Base-by-base conservation (phyloP, 2,113 vertebrate genomes). In the Sardina pilchardus region DNA sequence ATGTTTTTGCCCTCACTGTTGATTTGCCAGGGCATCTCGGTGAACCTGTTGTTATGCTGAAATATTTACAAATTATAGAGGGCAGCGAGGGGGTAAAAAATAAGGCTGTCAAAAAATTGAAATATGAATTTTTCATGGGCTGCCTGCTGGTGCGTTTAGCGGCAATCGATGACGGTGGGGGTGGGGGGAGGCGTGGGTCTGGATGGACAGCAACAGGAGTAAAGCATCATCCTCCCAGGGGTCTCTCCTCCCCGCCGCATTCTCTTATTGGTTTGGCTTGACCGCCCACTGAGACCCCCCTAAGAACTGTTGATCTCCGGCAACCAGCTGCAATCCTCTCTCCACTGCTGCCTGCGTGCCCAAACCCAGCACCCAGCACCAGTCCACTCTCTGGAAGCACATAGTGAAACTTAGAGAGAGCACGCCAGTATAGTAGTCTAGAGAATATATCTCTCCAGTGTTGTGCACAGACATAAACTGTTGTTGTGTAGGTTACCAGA, bases 101-200 rank as follows among this genome's bases (percentile, higher is more conserved):
- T 36, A 78, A 91, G 87, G 85, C 85, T 89, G 88, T 91, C 90
- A 89, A 87, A 89, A 78, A 78, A 90, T 92, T 91, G 89, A 92
- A 91, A 86, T 87, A 90, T 92, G 90, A 92, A 91, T 91, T 89
- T 91, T 92, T 91, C 90, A 92, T 91, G 83, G 81, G 26, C 63
- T 59, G 81, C 91, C 90, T 89, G 89, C 89, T 91, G 90, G 88
- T 78, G 87, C 87, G 88, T 90, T 92, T 91, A 91, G 90, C 80
- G 44, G 89, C 88, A 87, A 92, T 92, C 91, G 89, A 92, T 92
- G 90, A 16, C 71, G 71, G 71, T 3, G 71, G 26, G 63, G n/a
- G 26, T 30, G 63, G 63, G 26, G 63, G n/a, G 26, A 67, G 63
- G 63, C 1, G 63, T 0, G 9, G n/a, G n/a, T 10, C n/a, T 67